Evolutionary conservation across 1,140 invertebrate species (phyloP).

Genomic region (Luehdorfia chinensis): DNA sequence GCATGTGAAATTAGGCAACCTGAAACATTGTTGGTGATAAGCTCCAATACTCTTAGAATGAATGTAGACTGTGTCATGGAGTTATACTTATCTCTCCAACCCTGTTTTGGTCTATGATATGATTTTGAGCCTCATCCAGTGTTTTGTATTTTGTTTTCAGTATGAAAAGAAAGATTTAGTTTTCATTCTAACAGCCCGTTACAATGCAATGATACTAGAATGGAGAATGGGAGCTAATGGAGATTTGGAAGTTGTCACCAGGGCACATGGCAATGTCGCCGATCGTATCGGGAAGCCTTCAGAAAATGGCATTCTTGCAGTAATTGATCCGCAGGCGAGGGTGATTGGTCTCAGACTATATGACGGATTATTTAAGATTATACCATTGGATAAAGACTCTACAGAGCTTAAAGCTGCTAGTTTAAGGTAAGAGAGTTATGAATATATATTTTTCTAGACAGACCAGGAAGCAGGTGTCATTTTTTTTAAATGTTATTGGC

Average conservation of each 20-base stretch:
- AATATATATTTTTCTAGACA: neutral
- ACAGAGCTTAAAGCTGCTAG: slow-evolving; percentile 96
- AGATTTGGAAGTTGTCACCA: slow-evolving; percentile 94
- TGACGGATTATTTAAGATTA: slow-evolving; percentile 98
- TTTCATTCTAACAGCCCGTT: slow-evolving; percentile 94
- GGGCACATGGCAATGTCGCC: slow-evolving; percentile 97
- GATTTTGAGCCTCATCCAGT: too few species aligned
- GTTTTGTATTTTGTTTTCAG: slow-evolving; percentile 77
- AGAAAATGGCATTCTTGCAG: slow-evolving; percentile 95
- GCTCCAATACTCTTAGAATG: too few species aligned
- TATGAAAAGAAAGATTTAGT: slow-evolving; percentile 95
- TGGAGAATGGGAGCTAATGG: slow-evolving; percentile 82
- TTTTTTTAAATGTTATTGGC: neutral
- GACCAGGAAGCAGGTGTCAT: neutral
- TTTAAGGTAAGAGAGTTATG: slow-evolving; percentile 80
- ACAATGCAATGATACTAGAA: slow-evolving; percentile 98
- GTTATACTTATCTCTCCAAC: too few species aligned
- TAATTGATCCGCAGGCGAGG: slow-evolving; percentile 96
- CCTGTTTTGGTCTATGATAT: too few species aligned
- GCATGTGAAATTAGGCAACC: too few species aligned
- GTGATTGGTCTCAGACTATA: slow-evolving; percentile 97
- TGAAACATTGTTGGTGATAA: too few species aligned
- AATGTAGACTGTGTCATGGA: too few species aligned
- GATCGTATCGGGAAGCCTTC: slow-evolving; percentile 93
- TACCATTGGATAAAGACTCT: slow-evolving; percentile 94